Evolutionary conservation across 2,888 invertebrate species (phyloP).

Genomic region (Hipparchia semele): DNA sequence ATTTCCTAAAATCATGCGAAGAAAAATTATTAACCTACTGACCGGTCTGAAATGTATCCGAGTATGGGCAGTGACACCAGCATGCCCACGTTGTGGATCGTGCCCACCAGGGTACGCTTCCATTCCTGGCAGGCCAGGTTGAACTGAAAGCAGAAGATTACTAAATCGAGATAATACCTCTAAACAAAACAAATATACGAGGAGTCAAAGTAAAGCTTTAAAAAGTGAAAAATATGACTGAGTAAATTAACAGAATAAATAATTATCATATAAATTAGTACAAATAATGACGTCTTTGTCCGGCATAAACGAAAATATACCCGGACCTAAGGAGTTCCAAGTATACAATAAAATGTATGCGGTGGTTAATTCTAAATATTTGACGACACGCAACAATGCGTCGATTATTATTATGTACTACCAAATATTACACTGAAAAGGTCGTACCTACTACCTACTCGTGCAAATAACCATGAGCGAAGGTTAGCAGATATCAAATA

Average conservation of each 20-base stretch:
- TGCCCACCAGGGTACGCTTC: slow-evolving; percentile 90
- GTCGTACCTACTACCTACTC: not conserved
- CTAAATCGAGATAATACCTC: not conserved
- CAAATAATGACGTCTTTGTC: not conserved
- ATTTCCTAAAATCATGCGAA: not conserved
- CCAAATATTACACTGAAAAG: not conserved
- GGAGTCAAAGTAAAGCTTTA: not conserved
- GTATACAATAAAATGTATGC: not conserved
- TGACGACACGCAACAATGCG: not conserved
- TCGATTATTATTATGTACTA: not conserved
- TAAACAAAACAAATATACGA: not conserved
- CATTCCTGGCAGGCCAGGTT: slow-evolving; percentile 84
- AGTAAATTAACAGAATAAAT: too few relatives aligned
- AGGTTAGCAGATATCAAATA: not conserved
- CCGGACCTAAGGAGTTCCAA: not conserved
- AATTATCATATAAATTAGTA: not conserved
- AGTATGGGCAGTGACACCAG: slow-evolving; percentile 87
- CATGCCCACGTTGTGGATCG: slow-evolving; percentile 88
- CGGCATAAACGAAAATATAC: not conserved
- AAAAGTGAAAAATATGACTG: too few relatives aligned
- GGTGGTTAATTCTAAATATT: slow-evolving; percentile 3
- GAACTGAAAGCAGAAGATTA: slow-evolving; percentile 58
- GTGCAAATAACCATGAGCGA: not conserved
- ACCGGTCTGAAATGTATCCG: slow-evolving; percentile 88
- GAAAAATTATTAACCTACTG: slow-evolving; percentile 23